Conservation (phyloP, 1,140 invertebrate species). For the Aethina tumida region DNA sequence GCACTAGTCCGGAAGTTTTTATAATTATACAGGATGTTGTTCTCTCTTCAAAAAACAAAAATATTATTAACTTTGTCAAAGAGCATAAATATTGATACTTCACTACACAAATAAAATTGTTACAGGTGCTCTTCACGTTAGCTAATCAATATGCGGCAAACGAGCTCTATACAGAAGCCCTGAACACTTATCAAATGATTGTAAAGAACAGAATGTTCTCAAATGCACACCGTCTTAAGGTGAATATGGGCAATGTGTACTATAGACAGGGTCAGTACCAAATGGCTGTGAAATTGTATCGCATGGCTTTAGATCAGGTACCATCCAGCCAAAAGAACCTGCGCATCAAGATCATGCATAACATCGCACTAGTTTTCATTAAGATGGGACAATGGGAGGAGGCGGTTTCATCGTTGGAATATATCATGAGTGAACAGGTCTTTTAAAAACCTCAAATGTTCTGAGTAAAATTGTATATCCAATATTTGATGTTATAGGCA, state of each 20-base stretch:
- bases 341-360: conserved; percentile 95
- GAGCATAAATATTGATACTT: no score
- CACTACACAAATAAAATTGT: no score
- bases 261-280: conserved; percentile 88
- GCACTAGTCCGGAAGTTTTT: no score
- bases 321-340: conserved; percentile 78
- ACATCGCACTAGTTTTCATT: conserved; percentile 92
- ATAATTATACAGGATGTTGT: no score
- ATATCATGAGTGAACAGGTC: conserved; percentile 94
- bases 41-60: no score
- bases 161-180: conserved; percentile 90
- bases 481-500: no score
- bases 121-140: conserved; percentile 84
- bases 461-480: no score
- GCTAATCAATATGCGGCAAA: conserved; percentile 88
- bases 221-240: conserved; percentile 84
- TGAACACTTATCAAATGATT: conserved; percentile 89
- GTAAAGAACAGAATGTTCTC: conserved; percentile 77
- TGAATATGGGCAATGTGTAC: conserved; percentile 98
- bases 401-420: conserved; percentile 93
- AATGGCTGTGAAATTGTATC: conserved; percentile 87
- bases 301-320: conserved; percentile 36
- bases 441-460: no score
- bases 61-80: no score
- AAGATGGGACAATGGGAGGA: conserved; percentile 94